phyloP scores from a whole-genome alignment of 2,113 vertebrate genomes.

The Lamprologus sp. region DNA sequence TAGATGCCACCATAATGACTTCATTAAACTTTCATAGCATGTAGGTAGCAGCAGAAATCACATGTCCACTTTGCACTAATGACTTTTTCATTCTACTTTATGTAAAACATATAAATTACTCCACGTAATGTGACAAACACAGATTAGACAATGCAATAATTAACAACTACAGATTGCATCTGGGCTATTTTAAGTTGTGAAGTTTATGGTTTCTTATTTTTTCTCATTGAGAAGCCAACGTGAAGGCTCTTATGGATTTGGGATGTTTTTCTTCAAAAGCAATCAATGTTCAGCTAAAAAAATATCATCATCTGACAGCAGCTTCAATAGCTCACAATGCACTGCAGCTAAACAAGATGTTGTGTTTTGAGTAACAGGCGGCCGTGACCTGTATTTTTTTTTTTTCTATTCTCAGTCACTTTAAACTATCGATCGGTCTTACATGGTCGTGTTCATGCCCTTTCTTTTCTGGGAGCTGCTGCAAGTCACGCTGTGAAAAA shows the following conservation, averaged over 20 bases:
- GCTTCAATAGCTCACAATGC: background rate
- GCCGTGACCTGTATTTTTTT: background rate
- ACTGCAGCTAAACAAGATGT: background rate
- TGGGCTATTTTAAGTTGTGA: background rate
- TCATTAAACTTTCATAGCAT: conserved; percentile 27
- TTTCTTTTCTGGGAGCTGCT: background rate
- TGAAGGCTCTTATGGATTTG: background rate
- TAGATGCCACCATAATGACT: conserved; percentile 27
- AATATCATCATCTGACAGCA: background rate
- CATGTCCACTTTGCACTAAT: background rate
- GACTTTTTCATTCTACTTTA: background rate
- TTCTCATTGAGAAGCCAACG: background rate
- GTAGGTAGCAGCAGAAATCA: background rate
- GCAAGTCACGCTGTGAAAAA: background rate
- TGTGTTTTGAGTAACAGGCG: background rate
- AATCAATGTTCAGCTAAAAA: background rate
- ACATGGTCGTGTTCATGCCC: background rate
- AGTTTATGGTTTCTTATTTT: background rate
- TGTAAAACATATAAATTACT: background rate
- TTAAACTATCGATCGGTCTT: background rate
- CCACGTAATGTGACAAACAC: background rate
- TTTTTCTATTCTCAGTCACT: background rate
- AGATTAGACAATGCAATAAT: background rate
- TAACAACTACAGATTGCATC: background rate
- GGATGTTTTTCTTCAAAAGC: background rate